These are phyloP conservation scores for Vipera ursinii DNA, from an alignment of 2,797 vertebrate genomes.

Conservation along the genomic window DNA sequence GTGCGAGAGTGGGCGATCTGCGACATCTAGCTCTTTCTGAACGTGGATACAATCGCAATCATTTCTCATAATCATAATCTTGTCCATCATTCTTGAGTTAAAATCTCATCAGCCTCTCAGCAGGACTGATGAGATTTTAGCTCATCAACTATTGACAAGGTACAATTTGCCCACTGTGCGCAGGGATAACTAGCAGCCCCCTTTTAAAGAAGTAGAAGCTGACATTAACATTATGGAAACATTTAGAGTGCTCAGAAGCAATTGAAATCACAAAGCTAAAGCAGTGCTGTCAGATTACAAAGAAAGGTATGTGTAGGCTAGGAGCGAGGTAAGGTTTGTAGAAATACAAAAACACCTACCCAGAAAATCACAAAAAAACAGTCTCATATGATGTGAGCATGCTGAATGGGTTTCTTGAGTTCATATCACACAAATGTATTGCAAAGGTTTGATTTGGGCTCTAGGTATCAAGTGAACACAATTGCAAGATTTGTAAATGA, in stretches of 20 bases:
- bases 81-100: background rate
- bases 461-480: background rate
- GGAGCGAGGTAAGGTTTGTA: background rate
- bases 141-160: background rate
- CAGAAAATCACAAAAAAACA: background rate
- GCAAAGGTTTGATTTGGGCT: background rate
- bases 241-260: background rate
- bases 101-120: background rate
- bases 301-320: background rate
- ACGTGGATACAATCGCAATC: background rate
- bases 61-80: background rate
- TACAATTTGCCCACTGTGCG: background rate
- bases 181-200: background rate
- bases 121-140: background rate
- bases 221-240: background rate
- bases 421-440: background rate
- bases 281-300: background rate
- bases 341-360: background rate
- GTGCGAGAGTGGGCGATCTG: background rate
- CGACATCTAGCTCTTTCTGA: background rate
- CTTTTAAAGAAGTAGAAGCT: background rate
- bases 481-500: background rate
- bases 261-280: background rate
- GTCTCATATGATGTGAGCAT: too few relatives aligned
- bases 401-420: background rate